These are phyloP conservation scores for Pissodes strobi DNA, from an alignment of 1,140 invertebrate genomes.

Conservation along the genomic window DNA sequence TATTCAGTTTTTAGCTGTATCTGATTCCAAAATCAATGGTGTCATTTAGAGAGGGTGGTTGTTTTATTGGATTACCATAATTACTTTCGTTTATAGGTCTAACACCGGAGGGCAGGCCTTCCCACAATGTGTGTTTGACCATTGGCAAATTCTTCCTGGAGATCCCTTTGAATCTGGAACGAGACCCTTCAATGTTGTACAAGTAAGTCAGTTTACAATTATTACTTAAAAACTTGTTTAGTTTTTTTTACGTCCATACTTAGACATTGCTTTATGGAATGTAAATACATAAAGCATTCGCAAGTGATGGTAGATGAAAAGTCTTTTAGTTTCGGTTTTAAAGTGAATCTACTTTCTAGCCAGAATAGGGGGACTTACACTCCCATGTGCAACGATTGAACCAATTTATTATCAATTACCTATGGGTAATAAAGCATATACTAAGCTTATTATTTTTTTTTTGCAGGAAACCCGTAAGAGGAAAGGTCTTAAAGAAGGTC, in stretches of 20 bases:
- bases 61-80: no score
- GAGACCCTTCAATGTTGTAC: slow-evolving; percentile 85
- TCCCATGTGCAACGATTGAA: no score
- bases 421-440: no score
- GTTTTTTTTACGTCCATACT: slow-evolving; percentile 34
- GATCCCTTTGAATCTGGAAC: slow-evolving; percentile 82
- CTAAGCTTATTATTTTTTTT: slow-evolving; percentile 30
- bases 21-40: neutral
- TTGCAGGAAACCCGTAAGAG: slow-evolving; percentile 93
- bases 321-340: slow-evolving; percentile 60
- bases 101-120: slow-evolving; percentile 99
- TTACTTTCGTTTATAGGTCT: slow-evolving; percentile 59
- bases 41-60: neutral
- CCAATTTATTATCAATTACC: no score
- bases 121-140: slow-evolving; percentile 99
- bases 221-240: neutral
- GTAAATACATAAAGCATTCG: slow-evolving; percentile 38
- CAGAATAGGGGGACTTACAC: slow-evolving; percentile 61
- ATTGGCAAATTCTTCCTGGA: slow-evolving; percentile 97
- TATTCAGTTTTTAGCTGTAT: no score
- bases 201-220: no score
- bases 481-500: slow-evolving; percentile 98
- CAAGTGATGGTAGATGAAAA: slow-evolving; percentile 49
- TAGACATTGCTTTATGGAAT: slow-evolving; percentile 42
- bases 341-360: slow-evolving; percentile 42